Evolutionary conservation across 2,888 invertebrate genomes (phyloP).

Genomic region (Pristionchus fissidentatus): DNA sequence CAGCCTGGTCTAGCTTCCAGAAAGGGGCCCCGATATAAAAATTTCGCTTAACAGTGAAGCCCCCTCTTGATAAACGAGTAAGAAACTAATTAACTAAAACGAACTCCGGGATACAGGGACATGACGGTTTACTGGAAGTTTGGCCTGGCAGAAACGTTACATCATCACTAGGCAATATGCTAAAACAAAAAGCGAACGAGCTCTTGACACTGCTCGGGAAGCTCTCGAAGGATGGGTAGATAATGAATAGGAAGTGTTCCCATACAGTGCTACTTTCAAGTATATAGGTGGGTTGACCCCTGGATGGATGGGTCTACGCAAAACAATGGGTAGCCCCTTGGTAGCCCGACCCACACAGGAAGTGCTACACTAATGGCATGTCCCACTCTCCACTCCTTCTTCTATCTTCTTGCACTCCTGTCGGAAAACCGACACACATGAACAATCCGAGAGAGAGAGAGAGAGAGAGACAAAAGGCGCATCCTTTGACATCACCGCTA

Average conservation of each 20-base stretch:
- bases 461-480: slow-evolving; percentile 29
- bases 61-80: too few relatives aligned
- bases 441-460: too few relatives aligned
- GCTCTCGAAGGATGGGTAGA: too few relatives aligned
- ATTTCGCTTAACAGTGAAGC: background rate
- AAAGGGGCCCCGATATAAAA: background rate
- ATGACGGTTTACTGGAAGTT: too few relatives aligned
- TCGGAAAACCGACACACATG: too few relatives aligned
- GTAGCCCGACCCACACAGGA: background rate
- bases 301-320: too few relatives aligned
- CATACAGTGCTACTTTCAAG: slow-evolving; percentile 19
- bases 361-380: slow-evolving; percentile 22
- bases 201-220: background rate
- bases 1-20: background rate
- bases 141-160: too few relatives aligned
- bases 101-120: too few relatives aligned
- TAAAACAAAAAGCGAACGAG: too few relatives aligned
- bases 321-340: background rate
- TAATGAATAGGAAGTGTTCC: slow-evolving; percentile 29
- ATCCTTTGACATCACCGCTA: slow-evolving; percentile 24
- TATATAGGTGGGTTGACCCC: slow-evolving; percentile 36
- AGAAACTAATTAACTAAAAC: too few relatives aligned
- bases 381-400: background rate
- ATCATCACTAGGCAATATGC: too few relatives aligned
- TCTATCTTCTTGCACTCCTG: too few relatives aligned